phyloP scores from a whole-genome alignment of 2,888 invertebrate genomes.

The Spodoptera littoralis region DNA sequence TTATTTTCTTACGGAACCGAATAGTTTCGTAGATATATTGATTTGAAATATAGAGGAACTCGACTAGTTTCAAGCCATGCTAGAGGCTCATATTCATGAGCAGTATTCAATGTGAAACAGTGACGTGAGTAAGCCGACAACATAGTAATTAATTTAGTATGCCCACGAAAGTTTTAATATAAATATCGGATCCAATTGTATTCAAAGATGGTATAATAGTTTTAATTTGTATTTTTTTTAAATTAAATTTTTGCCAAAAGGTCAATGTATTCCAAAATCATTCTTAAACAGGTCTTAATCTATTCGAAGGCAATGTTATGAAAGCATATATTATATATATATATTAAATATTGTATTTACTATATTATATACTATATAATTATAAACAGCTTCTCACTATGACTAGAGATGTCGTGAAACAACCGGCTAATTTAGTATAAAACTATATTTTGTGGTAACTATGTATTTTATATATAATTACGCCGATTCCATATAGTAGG shows the following conservation, averaged over 20 bases:
- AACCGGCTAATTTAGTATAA: constrained; percentile 52
- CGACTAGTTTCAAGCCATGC: too few relatives aligned
- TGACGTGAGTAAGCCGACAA: too few relatives aligned
- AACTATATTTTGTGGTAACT: constrained; percentile 47
- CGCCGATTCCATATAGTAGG: constrained; percentile 22
- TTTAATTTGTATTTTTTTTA: too few relatives aligned
- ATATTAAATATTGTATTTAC: not conserved
- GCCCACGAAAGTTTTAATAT: too few relatives aligned
- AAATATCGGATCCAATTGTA: too few relatives aligned
- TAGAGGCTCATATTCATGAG: too few relatives aligned
- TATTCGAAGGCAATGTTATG: constrained; percentile 71
- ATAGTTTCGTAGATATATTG: too few relatives aligned
- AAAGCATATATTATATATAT: constrained; percentile 59
- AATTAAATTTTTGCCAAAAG: not conserved
- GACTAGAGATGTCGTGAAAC: constrained; percentile 44
- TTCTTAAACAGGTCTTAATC: constrained; percentile 39
- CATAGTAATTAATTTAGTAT: too few relatives aligned
- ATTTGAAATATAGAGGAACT: too few relatives aligned
- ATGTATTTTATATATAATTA: constrained; percentile 17
- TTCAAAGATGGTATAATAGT: too few relatives aligned
- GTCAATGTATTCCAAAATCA: constrained; percentile 28
- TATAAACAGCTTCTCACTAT: constrained; percentile 36
- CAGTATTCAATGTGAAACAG: too few relatives aligned
- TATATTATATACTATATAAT: constrained; percentile 14
- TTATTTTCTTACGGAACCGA: too few relatives aligned